These are phyloP conservation scores for Mycogona germanica DNA, from an alignment of 2,888 invertebrate genomes.

Conservation along the genomic window DNA sequence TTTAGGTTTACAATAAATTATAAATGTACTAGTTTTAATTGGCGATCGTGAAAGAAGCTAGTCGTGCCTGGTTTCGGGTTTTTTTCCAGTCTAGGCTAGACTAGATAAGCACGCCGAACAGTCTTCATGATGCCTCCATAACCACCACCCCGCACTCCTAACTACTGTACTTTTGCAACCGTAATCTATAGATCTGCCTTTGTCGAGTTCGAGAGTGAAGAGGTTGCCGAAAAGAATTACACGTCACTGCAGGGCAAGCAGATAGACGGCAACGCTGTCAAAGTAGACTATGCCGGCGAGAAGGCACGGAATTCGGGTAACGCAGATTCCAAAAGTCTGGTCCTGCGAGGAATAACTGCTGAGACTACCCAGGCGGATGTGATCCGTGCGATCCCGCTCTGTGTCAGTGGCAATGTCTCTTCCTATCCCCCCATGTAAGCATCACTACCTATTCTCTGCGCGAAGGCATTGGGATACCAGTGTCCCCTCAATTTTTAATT, in stretches of 20 bases:
- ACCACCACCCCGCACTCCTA: no score
- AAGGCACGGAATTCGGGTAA: background rate
- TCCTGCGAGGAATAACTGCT: background rate
- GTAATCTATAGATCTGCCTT: conserved; percentile 14
- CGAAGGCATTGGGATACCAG: no score
- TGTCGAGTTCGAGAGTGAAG: conserved; percentile 14
- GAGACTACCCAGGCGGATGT: conserved; percentile 10
- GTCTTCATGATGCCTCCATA: no score
- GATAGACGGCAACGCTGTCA: conserved; percentile 1
- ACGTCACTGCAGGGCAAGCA: conserved; percentile 1
- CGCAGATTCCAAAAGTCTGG: background rate
- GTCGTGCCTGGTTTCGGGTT: no score
- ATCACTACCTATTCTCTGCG: no score
- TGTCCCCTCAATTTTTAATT: no score
- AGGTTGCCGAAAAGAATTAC: conserved; percentile 4
- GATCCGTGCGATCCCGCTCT: conserved; percentile 4
- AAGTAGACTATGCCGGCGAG: conserved; percentile 11
- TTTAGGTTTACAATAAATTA: background rate
- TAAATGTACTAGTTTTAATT: no score
- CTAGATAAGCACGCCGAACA: no score
- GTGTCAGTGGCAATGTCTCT: background rate
- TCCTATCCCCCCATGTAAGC: no score
- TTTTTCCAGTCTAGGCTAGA: no score
- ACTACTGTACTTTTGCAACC: no score
- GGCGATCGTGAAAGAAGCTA: no score